These are phyloP conservation scores for Dioctria rufipes DNA, from an alignment of 2,888 invertebrate genomes.

Conservation along the genomic window DNA sequence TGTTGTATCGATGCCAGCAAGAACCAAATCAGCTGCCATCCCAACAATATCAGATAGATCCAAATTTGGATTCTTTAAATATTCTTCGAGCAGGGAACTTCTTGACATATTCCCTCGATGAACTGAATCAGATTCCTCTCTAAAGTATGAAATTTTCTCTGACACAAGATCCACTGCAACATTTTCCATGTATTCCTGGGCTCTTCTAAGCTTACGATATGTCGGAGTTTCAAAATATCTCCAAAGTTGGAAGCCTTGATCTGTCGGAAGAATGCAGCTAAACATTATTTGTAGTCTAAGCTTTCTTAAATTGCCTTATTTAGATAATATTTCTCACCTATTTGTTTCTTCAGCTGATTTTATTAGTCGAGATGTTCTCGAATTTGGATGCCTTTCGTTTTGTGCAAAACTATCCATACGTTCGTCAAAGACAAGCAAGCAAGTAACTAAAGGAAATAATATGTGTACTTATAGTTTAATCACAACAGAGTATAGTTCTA, in stretches of 20 bases:
- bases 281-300: slow-evolving; percentile 29
- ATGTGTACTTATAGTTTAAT: slow-evolving; percentile 6
- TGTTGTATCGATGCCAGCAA: slow-evolving; percentile 91
- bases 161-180: slow-evolving; percentile 78
- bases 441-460: slow-evolving; percentile 78
- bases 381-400: slow-evolving; percentile 74
- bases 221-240: slow-evolving; percentile 80
- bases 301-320: background rate
- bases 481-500: slow-evolving; percentile 21
- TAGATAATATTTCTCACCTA: slow-evolving; percentile 73
- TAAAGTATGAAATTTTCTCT: slow-evolving; percentile 73
- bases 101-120: slow-evolving; percentile 55
- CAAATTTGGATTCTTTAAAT: slow-evolving; percentile 79
- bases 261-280: slow-evolving; percentile 68
- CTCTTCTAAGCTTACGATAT: slow-evolving; percentile 78
- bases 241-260: slow-evolving; percentile 75
- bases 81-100: slow-evolving; percentile 78
- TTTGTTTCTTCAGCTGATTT: slow-evolving; percentile 83
- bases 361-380: slow-evolving; percentile 80
- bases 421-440: slow-evolving; percentile 80
- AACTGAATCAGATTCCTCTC: slow-evolving; percentile 62
- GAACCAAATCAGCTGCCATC: slow-evolving; percentile 85
- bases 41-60: slow-evolving; percentile 87
- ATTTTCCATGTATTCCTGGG: slow-evolving; percentile 83
- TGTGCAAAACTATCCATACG: slow-evolving; percentile 79